A percentile compares a stretch with the other conserved stretches of the same genome.
These are phyloP conservation scores for Apostichopus californicus DNA, from an alignment of 35 echinoderm and acorn worm genomes.

Conservation along the genomic window DNA sequence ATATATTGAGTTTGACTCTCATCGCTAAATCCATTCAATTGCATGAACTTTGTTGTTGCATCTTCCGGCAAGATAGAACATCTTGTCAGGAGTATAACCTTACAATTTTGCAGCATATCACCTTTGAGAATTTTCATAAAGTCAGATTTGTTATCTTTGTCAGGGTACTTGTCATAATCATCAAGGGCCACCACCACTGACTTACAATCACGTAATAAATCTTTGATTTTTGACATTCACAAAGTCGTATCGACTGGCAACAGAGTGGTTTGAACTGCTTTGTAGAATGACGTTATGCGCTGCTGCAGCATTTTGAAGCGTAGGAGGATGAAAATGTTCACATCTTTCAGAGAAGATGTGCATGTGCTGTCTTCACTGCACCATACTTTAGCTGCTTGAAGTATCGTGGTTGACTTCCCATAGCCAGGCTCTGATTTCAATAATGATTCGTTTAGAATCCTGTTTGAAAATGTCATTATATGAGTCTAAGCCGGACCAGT, in stretches of 20 bases:
- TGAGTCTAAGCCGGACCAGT: background rate
- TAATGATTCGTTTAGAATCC: background rate
- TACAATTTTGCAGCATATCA: constrained; percentile 22
- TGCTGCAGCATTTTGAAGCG: background rate
- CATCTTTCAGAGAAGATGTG: background rate
- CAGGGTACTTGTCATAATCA: constrained; percentile 35
- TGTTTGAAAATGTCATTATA: constrained; percentile 24
- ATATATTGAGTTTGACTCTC: too few relatives aligned
- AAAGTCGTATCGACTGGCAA: background rate
- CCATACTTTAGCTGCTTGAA: constrained; percentile 19
- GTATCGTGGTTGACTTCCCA: constrained; percentile 38
- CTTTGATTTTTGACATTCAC: background rate
- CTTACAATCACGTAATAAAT: background rate
- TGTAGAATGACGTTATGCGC: background rate
- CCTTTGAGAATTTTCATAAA: background rate
- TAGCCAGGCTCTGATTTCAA: constrained; percentile 11
- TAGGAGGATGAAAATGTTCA: constrained; percentile 1
- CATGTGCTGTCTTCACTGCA: background rate
- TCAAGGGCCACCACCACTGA: constrained; percentile 19
- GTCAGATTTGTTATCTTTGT: background rate
- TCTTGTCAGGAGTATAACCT: constrained; percentile 30
- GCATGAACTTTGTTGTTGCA: background rate
- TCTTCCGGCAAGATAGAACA: background rate
- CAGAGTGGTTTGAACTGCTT: background rate
- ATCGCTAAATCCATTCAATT: too few relatives aligned